Conservation (phyloP, 2,113 vertebrate species). For the Recurvirostra avosetta region DNA sequence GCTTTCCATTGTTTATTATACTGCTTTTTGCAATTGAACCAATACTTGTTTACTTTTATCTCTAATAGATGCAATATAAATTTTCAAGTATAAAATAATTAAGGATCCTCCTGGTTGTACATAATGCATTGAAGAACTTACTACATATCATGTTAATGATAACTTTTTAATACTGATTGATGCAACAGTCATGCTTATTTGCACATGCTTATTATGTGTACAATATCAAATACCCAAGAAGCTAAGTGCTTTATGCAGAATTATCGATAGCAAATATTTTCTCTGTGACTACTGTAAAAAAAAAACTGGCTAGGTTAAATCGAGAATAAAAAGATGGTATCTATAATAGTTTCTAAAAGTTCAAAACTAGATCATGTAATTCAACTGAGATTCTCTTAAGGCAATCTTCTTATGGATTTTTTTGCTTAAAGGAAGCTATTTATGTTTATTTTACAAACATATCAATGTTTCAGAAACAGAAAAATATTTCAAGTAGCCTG, state of each 20-base stretch:
- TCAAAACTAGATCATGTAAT: neutral
- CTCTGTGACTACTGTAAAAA: neutral
- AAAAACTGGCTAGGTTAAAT: neutral
- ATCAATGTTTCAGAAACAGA: neutral
- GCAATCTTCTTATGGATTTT: neutral
- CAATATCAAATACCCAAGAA: neutral
- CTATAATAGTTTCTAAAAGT: neutral
- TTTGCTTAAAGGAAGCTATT: neutral
- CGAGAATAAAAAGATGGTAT: neutral
- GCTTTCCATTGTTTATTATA: neutral
- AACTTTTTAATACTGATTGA: neutral
- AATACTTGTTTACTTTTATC: neutral
- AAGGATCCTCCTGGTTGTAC: neutral
- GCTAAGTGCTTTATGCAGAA: neutral
- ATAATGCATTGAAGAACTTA: neutral
- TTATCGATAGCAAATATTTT: neutral
- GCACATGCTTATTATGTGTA: rapidly evolving
- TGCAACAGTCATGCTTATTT: neutral
- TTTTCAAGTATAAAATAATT: neutral
- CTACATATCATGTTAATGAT: neutral
- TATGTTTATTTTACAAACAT: neutral
- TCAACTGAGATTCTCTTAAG: neutral
- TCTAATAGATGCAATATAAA: neutral
- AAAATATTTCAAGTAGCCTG: neutral
- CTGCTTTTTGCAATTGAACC: neutral